A percentile compares a stretch with the other conserved stretches of the same genome.
Conservation (phyloP, 2,888 invertebrate species). For the Apeira syringaria region DNA sequence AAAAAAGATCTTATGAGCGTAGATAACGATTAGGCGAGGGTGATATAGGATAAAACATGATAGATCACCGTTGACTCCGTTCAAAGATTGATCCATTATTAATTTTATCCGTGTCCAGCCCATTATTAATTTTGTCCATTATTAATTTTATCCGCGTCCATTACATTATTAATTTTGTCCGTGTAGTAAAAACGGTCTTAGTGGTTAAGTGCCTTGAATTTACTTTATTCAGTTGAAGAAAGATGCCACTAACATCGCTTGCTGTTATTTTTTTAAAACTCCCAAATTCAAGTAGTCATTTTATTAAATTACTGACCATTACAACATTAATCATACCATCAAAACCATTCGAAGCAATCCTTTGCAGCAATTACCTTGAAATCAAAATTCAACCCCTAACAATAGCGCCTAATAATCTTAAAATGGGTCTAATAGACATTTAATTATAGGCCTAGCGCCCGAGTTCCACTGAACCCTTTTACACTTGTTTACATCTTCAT, state of each 20-base stretch:
- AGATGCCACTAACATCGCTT: no score
- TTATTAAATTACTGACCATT: constrained; percentile 33
- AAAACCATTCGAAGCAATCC: constrained; percentile 48
- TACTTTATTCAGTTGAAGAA: no score
- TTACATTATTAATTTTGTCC: no score
- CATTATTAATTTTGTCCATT: no score
- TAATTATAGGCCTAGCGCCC: constrained; percentile 69
- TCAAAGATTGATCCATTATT: no score
- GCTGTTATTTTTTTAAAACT: no score
- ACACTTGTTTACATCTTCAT: constrained; percentile 84
- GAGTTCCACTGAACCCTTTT: constrained; percentile 82
- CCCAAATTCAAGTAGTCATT: constrained; percentile 25
- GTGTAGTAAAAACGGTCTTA: no score
- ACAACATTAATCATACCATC: constrained; percentile 42
- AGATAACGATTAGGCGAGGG: constrained; percentile 12
- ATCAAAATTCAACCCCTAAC: constrained; percentile 62
- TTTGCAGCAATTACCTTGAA: constrained; percentile 59
- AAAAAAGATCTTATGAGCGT: constrained; percentile 37
- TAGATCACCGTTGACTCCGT: not conserved
- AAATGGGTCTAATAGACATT: constrained; percentile 79
- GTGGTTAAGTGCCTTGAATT: no score
- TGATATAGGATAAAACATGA: constrained; percentile 5
- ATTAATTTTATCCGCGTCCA: no score
- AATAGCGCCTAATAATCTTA: constrained; percentile 71
- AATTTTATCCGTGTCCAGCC: no score